phyloP scores from a whole-genome alignment of 1,140 invertebrate species.

The Drosophila subobscura region DNA sequence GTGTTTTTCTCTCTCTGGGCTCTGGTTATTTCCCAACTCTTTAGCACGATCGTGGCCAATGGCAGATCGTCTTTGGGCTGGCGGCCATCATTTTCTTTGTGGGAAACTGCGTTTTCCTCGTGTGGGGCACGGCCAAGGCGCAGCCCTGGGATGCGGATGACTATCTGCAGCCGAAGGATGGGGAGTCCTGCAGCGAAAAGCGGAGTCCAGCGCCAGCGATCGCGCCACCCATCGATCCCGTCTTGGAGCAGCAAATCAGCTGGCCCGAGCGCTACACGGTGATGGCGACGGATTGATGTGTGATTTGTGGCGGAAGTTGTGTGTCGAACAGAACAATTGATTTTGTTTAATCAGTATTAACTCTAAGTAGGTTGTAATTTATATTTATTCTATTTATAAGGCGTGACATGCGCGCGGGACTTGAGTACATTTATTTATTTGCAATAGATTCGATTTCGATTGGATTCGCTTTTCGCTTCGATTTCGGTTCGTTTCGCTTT shows the following conservation, averaged over 20 bases:
- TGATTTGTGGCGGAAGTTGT: constrained; percentile 46
- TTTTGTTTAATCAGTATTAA: constrained; percentile 77
- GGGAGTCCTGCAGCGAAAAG: constrained; percentile 22
- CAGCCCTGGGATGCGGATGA: constrained; percentile 87
- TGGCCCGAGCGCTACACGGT: constrained; percentile 67
- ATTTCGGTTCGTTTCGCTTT: constrained; percentile 9
- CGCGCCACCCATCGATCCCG: constrained; percentile 58
- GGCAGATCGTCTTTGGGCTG: constrained; percentile 91
- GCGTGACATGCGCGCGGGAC: constrained; percentile 49
- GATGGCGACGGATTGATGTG: constrained; percentile 49
- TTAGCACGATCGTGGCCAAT: constrained; percentile 86
- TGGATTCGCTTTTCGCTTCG: constrained; percentile 8
- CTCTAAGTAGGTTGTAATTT: constrained; percentile 74
- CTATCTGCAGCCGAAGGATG: constrained; percentile 59
- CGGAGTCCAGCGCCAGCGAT: constrained; percentile 9
- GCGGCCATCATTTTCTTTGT: constrained; percentile 88
- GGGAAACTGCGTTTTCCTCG: constrained; percentile 88
- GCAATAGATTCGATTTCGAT: constrained; percentile 25
- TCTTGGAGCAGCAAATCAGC: constrained; percentile 64
- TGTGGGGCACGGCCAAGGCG: constrained; percentile 87
- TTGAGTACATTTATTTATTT: constrained; percentile 70
- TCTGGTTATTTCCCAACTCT: constrained; percentile 16
- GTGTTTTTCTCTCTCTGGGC: background rate
- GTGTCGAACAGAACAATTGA: constrained; percentile 32
- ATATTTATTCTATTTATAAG: constrained; percentile 81